A percentile compares a stretch with the other conserved stretches of the same genome.
Conservation (phyloP, 2,113 vertebrate genomes). For the Hemiscyllium ocellatum region DNA sequence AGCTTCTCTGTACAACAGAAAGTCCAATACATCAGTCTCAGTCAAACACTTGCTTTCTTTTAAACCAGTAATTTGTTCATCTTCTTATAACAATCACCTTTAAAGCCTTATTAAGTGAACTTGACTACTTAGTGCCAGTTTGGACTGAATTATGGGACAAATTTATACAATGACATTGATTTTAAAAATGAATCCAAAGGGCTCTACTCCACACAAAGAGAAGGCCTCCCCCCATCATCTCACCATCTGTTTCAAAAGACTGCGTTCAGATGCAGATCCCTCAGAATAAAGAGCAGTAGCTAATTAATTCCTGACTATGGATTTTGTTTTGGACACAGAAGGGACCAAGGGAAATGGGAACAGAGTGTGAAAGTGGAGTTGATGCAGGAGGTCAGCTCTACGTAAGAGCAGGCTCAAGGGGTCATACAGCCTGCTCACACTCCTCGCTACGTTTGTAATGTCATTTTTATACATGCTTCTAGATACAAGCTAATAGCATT, state of each 20-base stretch:
- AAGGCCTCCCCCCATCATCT: not conserved
- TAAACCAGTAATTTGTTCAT: not conserved
- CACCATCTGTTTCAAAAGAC: not conserved
- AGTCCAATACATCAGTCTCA: not conserved
- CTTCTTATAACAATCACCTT: not conserved
- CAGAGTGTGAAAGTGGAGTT: not conserved
- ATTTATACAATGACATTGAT: not conserved
- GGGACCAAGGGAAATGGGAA: not conserved
- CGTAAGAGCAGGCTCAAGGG: not conserved
- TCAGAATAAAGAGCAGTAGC: not conserved
- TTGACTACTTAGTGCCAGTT: not conserved
- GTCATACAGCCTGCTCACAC: not conserved
- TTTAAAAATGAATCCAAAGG: not conserved
- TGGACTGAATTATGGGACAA: not conserved
- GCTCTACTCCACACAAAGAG: not conserved
- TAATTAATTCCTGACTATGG: not conserved
- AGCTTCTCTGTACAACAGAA: not conserved
- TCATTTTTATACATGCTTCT: not conserved
- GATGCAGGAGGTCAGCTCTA: not conserved
- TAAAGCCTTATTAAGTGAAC: not conserved
- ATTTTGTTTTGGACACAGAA: not conserved
- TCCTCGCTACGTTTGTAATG: not conserved
- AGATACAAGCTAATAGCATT: not conserved
- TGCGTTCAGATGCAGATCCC: not conserved
- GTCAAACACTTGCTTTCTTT: not conserved